Evolutionary conservation across 2,113 vertebrate species (phyloP).

Genomic region (Amazona vittata): DNA sequence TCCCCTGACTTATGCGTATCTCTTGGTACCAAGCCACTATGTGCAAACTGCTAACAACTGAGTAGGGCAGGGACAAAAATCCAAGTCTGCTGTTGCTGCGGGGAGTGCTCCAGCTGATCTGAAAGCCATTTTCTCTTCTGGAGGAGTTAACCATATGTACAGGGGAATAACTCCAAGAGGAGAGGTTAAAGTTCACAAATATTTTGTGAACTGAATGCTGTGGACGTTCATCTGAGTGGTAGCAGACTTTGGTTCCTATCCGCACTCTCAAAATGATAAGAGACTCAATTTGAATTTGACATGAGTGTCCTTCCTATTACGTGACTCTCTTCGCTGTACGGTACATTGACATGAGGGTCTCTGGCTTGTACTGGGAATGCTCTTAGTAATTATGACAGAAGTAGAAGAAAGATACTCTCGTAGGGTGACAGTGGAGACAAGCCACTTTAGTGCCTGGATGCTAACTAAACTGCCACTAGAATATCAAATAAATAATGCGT

Average conservation of each 20-base stretch:
- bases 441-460: not conserved
- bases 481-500: not conserved
- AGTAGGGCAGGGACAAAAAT: not conserved
- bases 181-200: not conserved
- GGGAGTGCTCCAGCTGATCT: not conserved
- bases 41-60: not conserved
- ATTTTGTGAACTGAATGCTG: not conserved
- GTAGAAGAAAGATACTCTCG: not conserved
- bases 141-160: not conserved
- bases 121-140: not conserved
- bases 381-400: not conserved
- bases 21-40: not conserved
- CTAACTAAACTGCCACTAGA: not conserved
- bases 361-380: not conserved
- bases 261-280: not conserved
- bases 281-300: not conserved
- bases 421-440: not conserved
- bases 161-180: not conserved
- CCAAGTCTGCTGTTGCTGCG: not conserved
- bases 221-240: not conserved
- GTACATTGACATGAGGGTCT: not conserved
- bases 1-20: not conserved
- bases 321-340: not conserved
- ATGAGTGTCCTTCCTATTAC: not conserved
- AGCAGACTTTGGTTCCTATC: not conserved